phyloP scores from a whole-genome alignment of 2,888 invertebrate genomes.

The Odontocolon sp. region DNA sequence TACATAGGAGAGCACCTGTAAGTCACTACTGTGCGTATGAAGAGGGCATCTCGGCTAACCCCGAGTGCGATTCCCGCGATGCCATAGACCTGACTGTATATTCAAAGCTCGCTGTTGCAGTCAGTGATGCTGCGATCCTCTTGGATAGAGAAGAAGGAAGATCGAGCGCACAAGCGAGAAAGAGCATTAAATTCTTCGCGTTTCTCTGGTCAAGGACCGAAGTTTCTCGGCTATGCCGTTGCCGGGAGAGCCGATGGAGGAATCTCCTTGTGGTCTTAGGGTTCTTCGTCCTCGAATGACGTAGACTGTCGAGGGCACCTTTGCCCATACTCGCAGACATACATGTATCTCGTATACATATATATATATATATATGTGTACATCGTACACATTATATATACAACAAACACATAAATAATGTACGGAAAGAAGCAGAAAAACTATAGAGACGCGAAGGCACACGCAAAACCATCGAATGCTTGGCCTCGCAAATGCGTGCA shows the following conservation, averaged over 20 bases:
- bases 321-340: background rate
- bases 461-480: no score
- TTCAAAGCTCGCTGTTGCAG: constrained; percentile 12
- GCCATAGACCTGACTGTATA: constrained; percentile 48
- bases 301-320: background rate
- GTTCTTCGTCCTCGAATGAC: constrained; percentile 56
- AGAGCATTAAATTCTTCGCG: constrained; percentile 69
- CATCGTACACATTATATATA: no score
- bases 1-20: background rate
- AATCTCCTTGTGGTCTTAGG: constrained; percentile 60
- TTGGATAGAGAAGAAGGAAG: constrained; percentile 53
- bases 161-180: constrained; percentile 15
- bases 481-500: no score
- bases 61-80: constrained; percentile 48
- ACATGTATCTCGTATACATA: background rate
- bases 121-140: background rate
- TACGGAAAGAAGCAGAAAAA: background rate
- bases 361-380: no score
- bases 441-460: background rate
- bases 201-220: constrained; percentile 74
- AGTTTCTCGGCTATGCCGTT: constrained; percentile 69
- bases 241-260: constrained; percentile 42
- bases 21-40: constrained; percentile 3
- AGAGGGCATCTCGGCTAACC: constrained; percentile 35
- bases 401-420: no score